Evolutionary conservation across 2,113 vertebrate genomes (phyloP), one percentile per base, ranked within the genome.

Genomic region (Takifugu flavidus): DNA sequence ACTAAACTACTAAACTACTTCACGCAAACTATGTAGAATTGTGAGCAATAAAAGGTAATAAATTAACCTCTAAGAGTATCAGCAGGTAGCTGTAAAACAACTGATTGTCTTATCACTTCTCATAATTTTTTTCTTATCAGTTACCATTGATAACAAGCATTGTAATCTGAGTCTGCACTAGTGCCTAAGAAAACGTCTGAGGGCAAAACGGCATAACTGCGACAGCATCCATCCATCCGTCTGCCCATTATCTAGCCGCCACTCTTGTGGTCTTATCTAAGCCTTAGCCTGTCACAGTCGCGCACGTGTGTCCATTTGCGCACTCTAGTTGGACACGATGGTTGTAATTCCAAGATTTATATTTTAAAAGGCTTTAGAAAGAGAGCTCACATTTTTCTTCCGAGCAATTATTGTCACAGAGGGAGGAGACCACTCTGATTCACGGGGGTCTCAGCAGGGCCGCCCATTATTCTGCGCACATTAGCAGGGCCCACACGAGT

Each of bases 401-500:
- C 6, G 13, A 11, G 60, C 55, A 79, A 78, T 87, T 78, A 75
- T 74, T 54, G 49, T 71, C 65, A 54, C 55, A 28, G 58, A 57
- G 55, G 65, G 71, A 74, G 52, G 67, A 75, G 66, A 56, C 65
- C 15, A n/a, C 27, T 65, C 12, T 63, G 61, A 69, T 70, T 82
- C 62, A 44, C 6, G 4, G 56, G 59, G 45, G 29, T 67, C 75
- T 73, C 73, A 62, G 77, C 75, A 69, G 63, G 65, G 63, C 62
- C 59, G 59, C 64, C 59, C 76, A 78, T 80, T 79, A 68, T 53
- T 66, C 65, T 53, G 53, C 13, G 15, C 59, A 70, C 55, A 78
- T 78, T 74, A 75, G 59, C 67, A 56, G 62, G 54, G 65, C 74
- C 63, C 72, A 70, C 69, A 67, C 57, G 27, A 50, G 59, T 68